Base-by-base conservation (phyloP, 2,797 vertebrate genomes). In the Hafferia zeledoni region DNA sequence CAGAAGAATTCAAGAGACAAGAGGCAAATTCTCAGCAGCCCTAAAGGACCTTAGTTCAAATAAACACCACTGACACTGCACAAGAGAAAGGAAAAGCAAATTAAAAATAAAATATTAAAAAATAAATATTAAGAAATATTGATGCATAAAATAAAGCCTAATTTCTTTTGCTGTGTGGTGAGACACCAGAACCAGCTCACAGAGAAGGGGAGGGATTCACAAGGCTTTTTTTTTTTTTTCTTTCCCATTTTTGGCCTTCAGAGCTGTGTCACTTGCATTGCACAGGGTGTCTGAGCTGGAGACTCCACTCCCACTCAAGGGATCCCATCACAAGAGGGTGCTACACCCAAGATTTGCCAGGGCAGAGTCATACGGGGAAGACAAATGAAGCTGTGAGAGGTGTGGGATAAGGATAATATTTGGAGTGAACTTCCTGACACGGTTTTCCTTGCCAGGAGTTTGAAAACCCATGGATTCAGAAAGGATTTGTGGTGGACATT, bases 401-500 rank as follows among this genome's bases (percentile, higher is more conserved):
- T 7, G 7, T 28, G 65, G 37, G 43, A 71, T 43, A 77, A 64
- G 15, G n/a, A 35, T 41, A 83, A 70, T 41, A 11, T 33, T 57
- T 33, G 41, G 23, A 68, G 17, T 52, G 25, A 94, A 78, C 41
- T 81, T 56, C 23, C 64, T 92, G 74, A 52, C 31, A 31, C 46
- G 2, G 1, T 69, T 89, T 87, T 67, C 49, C 41, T 77, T 70
- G 33, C 28, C 56, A 60, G 44, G 59, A 31, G 31, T 72, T 61
- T 59, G 50, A 46, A 83, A 71, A 43, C 27, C 41, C 23, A 4
- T 12, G 0, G 3, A 3, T 1, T 84, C 56, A 76, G 63, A 41
- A 55, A 82, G 70, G 81, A 90, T 93, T 95, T 93, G 74, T n/a
- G 30, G 63, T 30, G 63, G 59, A 44, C 70, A 27, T 90, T 84